phyloP scores from a whole-genome alignment of 2,113 vertebrate genomes.

The Ctenomys sociabilis region DNA sequence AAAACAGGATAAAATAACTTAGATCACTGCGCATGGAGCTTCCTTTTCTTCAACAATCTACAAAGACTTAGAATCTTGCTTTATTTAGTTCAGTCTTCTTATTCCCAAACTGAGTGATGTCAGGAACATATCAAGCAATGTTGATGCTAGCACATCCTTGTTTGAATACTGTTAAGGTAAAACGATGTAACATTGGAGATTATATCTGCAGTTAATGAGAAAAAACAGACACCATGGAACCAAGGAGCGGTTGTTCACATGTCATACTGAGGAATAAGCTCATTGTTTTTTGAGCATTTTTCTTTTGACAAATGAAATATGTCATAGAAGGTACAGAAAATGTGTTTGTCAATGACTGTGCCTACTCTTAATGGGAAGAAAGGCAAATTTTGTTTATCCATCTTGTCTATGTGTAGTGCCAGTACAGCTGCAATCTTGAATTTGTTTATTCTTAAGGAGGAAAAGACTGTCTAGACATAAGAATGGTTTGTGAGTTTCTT shows the following conservation, averaged over 20 bases:
- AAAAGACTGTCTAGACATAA: slow-evolving; percentile 70
- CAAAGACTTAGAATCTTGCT: neutral
- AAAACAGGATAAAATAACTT: neutral
- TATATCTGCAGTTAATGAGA: neutral
- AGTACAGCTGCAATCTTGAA: slow-evolving; percentile 57
- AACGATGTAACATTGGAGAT: neutral
- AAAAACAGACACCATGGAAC: neutral
- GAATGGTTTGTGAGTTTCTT: slow-evolving; percentile 43
- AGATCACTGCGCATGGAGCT: neutral
- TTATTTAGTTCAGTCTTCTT: neutral
- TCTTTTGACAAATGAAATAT: neutral
- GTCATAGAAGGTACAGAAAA: neutral
- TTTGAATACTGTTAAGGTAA: neutral
- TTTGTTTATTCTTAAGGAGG: slow-evolving; percentile 70
- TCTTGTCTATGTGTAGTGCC: neutral
- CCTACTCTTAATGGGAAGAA: neutral
- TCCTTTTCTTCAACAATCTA: neutral
- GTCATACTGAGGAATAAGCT: neutral
- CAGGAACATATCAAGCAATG: neutral
- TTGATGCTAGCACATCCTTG: neutral
- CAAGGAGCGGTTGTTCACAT: neutral
- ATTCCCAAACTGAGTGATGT: neutral
- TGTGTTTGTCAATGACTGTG: neutral
- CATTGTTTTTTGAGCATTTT: neutral
- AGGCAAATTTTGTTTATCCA: slow-evolving; percentile 42